phyloP scores from a whole-genome alignment of 2,888 invertebrate species.

The Diaperis boleti region DNA sequence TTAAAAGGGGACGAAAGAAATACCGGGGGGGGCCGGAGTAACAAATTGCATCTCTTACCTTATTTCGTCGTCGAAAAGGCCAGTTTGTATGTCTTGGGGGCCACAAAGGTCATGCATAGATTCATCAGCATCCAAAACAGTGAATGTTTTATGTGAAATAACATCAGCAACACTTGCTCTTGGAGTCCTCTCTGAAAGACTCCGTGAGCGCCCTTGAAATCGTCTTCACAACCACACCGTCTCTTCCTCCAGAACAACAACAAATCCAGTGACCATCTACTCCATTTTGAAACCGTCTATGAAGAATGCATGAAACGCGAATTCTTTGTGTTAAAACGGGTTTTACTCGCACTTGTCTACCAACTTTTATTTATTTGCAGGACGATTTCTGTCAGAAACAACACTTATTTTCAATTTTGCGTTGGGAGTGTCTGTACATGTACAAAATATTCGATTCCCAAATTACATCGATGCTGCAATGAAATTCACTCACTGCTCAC shows the following conservation, averaged over 20 bases:
- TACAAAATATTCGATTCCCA: constrained; percentile 56
- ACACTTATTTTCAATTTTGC: constrained; percentile 53
- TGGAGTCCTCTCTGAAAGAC: constrained; percentile 2
- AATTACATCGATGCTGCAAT: constrained; percentile 57
- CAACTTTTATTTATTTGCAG: constrained; percentile 53
- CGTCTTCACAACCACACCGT: constrained; percentile 31
- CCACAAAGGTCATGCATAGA: constrained; percentile 53
- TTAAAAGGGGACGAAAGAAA: constrained; percentile 8
- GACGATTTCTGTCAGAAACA: constrained; percentile 56
- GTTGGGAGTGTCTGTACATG: constrained; percentile 60
- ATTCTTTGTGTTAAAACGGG: constrained; percentile 58
- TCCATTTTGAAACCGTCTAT: constrained; percentile 64
- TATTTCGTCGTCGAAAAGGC: constrained; percentile 20
- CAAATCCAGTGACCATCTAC: constrained; percentile 61
- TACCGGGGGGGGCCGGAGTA: neutral
- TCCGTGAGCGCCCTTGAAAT: neutral
- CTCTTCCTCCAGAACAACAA: constrained; percentile 55
- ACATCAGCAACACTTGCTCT: constrained; percentile 27
- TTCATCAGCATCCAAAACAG: constrained; percentile 53
- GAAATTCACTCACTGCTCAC: constrained; percentile 51
- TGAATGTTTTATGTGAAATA: constrained; percentile 25
- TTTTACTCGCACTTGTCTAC: constrained; percentile 52
- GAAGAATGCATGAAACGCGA: constrained; percentile 58
- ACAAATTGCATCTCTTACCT: constrained; percentile 14
- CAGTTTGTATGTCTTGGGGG: constrained; percentile 16